Percentiles rank a stretch among this genome's conserved stretches.
These are phyloP conservation scores for Xiphydria camelus DNA, from an alignment of 2,888 invertebrate genomes.

Conservation along the genomic window DNA sequence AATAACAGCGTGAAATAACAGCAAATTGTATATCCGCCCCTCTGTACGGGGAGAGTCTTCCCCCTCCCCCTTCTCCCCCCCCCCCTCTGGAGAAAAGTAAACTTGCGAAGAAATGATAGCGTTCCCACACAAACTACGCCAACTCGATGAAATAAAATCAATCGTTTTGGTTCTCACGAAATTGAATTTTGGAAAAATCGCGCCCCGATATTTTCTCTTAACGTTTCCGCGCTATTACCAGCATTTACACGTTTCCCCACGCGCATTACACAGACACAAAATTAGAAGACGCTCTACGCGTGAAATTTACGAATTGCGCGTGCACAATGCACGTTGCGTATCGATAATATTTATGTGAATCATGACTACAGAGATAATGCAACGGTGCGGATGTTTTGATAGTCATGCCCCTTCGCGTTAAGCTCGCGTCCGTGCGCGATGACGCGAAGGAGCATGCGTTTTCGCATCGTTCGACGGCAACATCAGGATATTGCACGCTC, in stretches of 20 bases:
- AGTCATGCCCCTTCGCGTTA: slow-evolving; percentile 36
- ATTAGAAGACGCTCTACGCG: not conserved
- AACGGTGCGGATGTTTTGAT: slow-evolving; percentile 33
- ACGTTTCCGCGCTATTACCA: too few relatives aligned
- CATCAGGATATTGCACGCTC: slow-evolving; percentile 30
- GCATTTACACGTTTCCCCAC: not conserved
- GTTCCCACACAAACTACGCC: too few relatives aligned
- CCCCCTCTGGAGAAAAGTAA: slow-evolving; percentile 16
- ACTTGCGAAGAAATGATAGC: too few relatives aligned
- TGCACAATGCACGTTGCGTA: slow-evolving; percentile 31
- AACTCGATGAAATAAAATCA: too few relatives aligned
- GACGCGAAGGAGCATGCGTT: slow-evolving; percentile 33
- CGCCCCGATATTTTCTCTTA: too few relatives aligned
- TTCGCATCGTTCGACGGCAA: slow-evolving; percentile 36
- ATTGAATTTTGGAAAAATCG: too few relatives aligned
- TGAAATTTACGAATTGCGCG: slow-evolving; percentile 18
- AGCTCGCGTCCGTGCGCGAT: slow-evolving; percentile 36
- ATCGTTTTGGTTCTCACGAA: too few relatives aligned
- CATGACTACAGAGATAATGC: slow-evolving; percentile 26
- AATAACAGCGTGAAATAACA: slow-evolving; percentile 10
- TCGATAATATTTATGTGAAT: slow-evolving; percentile 25
- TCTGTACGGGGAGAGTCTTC: slow-evolving; percentile 18
- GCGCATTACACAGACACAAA: not conserved
- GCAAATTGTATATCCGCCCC: slow-evolving; percentile 19
- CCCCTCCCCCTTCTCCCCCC: slow-evolving; percentile 5